phyloP scores from a whole-genome alignment of 1,140 invertebrate species.

The Pseudachorutes palmiensis region DNA sequence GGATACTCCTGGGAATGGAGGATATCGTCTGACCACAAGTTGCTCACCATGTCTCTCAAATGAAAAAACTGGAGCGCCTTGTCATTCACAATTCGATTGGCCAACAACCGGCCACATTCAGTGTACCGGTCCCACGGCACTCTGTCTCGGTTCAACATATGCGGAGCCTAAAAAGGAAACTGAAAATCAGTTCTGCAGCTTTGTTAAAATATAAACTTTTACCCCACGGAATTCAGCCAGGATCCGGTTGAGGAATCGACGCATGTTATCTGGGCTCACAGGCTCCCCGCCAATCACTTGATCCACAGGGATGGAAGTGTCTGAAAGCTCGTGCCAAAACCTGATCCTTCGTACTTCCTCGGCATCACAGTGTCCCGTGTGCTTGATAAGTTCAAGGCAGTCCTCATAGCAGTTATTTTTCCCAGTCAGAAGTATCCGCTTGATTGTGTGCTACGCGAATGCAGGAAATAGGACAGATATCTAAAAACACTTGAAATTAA shows the following conservation, averaged over 20 bases:
- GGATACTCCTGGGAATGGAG: slow-evolving; percentile 17
- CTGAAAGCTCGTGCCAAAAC: slow-evolving; percentile 8
- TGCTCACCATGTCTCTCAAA: background rate
- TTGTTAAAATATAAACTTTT: slow-evolving; percentile 9
- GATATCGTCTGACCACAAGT: slow-evolving; percentile 18
- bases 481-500: slow-evolving; percentile 1
- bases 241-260: background rate
- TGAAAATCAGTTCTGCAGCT: background rate
- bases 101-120: background rate
- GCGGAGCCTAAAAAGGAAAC: background rate
- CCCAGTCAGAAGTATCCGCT: slow-evolving; percentile 22
- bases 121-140: slow-evolving; percentile 5
- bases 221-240: background rate
- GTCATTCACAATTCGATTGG: slow-evolving; percentile 5
- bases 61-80: slow-evolving; percentile 16
- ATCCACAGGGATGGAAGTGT: background rate
- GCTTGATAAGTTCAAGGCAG: slow-evolving; percentile 27
- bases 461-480: background rate
- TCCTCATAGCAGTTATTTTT: slow-evolving; percentile 22
- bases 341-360: slow-evolving; percentile 16
- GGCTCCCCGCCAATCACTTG: slow-evolving; percentile 2
- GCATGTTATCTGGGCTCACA: background rate
- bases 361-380: slow-evolving; percentile 5
- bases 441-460: background rate
- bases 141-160: background rate